Evolutionary conservation across 2,113 vertebrate genomes (phyloP).

Genomic region (Pelodiscus sinensis): DNA sequence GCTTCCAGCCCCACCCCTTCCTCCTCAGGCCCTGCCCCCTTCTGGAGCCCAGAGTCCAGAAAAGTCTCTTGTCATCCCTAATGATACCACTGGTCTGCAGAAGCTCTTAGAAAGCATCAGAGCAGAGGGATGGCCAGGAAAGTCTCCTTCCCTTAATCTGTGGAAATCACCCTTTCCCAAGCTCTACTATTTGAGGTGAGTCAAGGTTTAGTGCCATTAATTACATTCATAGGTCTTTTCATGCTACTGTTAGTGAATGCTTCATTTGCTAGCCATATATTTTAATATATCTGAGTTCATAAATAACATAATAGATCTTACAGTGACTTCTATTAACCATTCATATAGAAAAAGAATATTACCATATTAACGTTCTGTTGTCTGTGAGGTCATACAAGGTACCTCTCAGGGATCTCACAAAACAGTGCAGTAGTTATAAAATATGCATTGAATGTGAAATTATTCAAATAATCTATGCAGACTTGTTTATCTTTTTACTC

Average conservation of each 20-base stretch:
- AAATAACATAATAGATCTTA: background rate
- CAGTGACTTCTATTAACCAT: slow-evolving; percentile 18
- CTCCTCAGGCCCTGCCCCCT: no score
- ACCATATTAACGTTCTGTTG: slow-evolving; percentile 13
- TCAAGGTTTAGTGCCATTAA: background rate
- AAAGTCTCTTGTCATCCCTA: no score
- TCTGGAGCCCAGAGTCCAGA: no score
- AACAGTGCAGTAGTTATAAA: background rate
- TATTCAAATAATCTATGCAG: background rate
- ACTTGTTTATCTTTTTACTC: background rate
- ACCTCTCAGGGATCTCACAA: background rate
- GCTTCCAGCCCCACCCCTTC: no score
- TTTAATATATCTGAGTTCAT: slow-evolving; percentile 3
- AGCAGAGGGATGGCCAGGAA: no score
- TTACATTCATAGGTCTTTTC: background rate
- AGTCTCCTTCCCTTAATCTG: no score
- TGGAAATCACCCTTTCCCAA: background rate
- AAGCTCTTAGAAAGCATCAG: background rate
- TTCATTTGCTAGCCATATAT: background rate
- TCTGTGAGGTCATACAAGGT: background rate
- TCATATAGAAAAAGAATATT: background rate
- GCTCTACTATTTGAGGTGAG: background rate
- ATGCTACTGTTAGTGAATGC: background rate
- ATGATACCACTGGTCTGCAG: background rate
- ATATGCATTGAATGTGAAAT: slow-evolving; percentile 10